phyloP scores from a whole-genome alignment of 2,797 vertebrate genomes.

The Pangasius macronema region DNA sequence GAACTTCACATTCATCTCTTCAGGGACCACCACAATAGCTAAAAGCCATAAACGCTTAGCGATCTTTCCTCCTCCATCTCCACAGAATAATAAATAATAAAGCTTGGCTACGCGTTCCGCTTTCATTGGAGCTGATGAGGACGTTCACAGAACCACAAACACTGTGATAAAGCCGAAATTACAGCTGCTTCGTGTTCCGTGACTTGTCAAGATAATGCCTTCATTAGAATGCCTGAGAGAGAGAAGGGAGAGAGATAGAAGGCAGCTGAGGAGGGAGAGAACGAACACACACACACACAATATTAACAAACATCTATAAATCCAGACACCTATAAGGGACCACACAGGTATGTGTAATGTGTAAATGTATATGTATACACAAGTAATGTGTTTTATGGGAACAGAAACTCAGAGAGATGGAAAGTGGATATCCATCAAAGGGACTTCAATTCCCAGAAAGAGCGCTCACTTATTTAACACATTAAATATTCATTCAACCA shows the following conservation, averaged over 20 bases:
- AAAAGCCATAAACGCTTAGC: conserved; percentile 29
- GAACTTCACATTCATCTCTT: not conserved
- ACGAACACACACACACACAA: conserved; percentile 13
- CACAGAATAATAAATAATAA: conserved; percentile 36
- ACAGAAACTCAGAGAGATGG: not conserved
- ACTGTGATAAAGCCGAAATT: conserved; percentile 55
- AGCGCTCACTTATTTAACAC: conserved; percentile 18
- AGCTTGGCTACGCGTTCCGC: conserved; percentile 19
- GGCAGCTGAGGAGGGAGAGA: conserved; percentile 31
- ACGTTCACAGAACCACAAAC: conserved; percentile 40
- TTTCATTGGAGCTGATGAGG: conserved; percentile 40
- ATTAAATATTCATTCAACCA: conserved; percentile 46
- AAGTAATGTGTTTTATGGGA: not conserved
- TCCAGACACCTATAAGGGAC: conserved; percentile 4
- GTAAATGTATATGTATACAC: not conserved
- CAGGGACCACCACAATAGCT: not conserved
- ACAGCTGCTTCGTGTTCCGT: conserved; percentile 56
- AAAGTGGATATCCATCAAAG: conserved; percentile 17
- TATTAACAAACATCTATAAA: conserved; percentile 13
- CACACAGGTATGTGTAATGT: not conserved
- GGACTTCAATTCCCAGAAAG: conserved; percentile 12
- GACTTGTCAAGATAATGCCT: conserved; percentile 59
- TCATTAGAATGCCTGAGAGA: conserved; percentile 54
- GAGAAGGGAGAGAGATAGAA: not conserved
- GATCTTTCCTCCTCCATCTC: conserved; percentile 16